Evolutionary conservation across 2,113 vertebrate species (phyloP).

Genomic region (Podocnemis expansa): DNA sequence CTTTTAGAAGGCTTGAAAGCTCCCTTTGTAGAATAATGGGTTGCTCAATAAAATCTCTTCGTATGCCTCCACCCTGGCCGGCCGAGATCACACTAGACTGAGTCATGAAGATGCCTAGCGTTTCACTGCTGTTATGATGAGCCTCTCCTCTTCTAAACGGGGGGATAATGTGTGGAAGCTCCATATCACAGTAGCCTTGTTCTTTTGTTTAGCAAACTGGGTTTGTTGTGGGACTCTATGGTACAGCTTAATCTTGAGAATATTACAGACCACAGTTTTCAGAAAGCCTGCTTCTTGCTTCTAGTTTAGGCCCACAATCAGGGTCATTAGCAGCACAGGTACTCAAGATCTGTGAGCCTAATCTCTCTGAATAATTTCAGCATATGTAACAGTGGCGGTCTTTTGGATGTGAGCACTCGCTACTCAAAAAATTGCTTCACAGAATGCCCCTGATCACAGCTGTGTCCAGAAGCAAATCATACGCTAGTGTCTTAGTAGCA

Average conservation of each 20-base stretch:
- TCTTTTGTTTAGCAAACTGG: neutral
- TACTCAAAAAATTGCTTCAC: neutral
- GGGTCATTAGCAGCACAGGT: neutral
- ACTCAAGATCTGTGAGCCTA: neutral
- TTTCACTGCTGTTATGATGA: neutral
- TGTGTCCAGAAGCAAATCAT: slow-evolving; percentile 1
- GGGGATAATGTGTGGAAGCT: neutral
- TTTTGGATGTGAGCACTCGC: neutral
- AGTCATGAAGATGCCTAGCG: neutral
- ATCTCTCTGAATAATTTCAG: neutral
- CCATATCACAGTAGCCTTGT: neutral
- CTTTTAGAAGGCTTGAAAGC: neutral
- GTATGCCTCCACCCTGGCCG: neutral
- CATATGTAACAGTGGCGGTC: neutral
- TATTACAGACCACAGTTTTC: neutral
- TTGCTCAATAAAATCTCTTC: neutral
- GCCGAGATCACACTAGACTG: neutral
- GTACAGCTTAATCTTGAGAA: neutral
- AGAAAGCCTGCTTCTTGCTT: neutral
- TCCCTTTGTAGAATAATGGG: neutral
- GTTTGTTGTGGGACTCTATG: neutral
- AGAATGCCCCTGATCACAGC: neutral
- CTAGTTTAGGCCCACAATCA: neutral
- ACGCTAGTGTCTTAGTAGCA: neutral
- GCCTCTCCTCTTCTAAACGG: neutral